Base-by-base conservation (phyloP, 2,113 vertebrate genomes). In the Oreochromis niloticus region DNA sequence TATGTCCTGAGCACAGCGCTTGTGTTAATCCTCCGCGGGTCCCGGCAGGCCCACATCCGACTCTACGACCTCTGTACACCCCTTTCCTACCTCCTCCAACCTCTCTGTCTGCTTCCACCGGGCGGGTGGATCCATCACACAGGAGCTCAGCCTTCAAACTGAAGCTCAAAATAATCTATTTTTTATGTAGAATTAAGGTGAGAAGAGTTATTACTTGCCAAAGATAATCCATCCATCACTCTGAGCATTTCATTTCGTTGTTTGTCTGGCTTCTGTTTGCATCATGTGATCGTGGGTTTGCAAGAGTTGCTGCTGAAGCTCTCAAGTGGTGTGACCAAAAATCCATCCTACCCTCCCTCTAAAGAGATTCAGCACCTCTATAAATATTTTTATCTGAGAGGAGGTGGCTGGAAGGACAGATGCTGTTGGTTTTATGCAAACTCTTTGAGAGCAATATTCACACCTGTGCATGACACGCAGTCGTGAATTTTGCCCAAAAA, bases 1-100 rank as follows among this genome's bases (percentile, higher is more conserved):
- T 95, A 95, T 95, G 95, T 95, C 94, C 93, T 95, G 93, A 95
- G 93, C 93, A 86, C 95, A 96, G 94, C 93, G 93, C 92, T 95
- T 91, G 93, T 95, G 94, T 95, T 96, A 96, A 96, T 96, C 95
- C 94, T 92, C 48, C 83, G 81, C 84, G 87, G 87, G 94, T 95
- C 94, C 91, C 93, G 86, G 90, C 92, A 94, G 95, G 91, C 92
- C 94, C 88, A 94, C 94, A 93, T 94, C 93, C 90, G 93, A 94
- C 87, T 93, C 91, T 59, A 27, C 91, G 91, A 94, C 95, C 94
- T 95, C 95, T 95, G 92, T 63, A 87, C 61, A 91, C 88, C 80
- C 32, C 52, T 54, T 91, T 87, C 75, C 36, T 34, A 3, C 68
- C 41, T 17, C 81, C 50, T 85, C 41, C 43, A 57, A 50, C 43